A percentile compares a stretch with the other conserved stretches of the same genome.
Conservation (phyloP, 1,140 invertebrate genomes). For the Drosophila sproati region DNA sequence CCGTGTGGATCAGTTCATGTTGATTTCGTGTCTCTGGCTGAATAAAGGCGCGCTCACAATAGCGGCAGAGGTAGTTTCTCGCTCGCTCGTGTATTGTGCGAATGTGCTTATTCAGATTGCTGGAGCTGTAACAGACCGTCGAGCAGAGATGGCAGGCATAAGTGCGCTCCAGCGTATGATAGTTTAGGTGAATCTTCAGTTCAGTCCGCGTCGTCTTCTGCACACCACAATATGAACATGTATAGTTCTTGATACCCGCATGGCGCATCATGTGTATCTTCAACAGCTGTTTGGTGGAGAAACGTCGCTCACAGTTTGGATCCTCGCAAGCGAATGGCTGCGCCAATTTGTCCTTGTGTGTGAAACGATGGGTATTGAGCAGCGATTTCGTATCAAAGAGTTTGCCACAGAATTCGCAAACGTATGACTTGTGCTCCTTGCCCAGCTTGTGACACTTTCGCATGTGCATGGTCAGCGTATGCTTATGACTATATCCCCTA, state of each 20-base stretch:
- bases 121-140: slow-evolving; percentile 55
- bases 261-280: slow-evolving; percentile 67
- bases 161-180: slow-evolving; percentile 62
- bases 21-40: slow-evolving; percentile 62
- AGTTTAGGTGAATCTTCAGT: slow-evolving; percentile 61
- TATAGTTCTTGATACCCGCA: slow-evolving; percentile 64
- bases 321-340: slow-evolving; percentile 44
- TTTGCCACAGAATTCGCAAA: slow-evolving; percentile 67
- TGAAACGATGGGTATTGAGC: slow-evolving; percentile 55
- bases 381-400: slow-evolving; percentile 46
- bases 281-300: slow-evolving; percentile 52
- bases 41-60: slow-evolving; percentile 55
- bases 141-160: slow-evolving; percentile 58
- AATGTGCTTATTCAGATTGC: slow-evolving; percentile 60
- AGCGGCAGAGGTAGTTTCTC: slow-evolving; percentile 51
- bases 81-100: slow-evolving; percentile 57
- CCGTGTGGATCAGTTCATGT: slow-evolving; percentile 77
- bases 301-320: slow-evolving; percentile 39
- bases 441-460: slow-evolving; percentile 53
- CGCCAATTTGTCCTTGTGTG: slow-evolving; percentile 42
- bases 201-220: slow-evolving; percentile 63
- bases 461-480: slow-evolving; percentile 48
- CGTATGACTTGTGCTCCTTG: slow-evolving; percentile 43
- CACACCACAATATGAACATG: slow-evolving; percentile 59
- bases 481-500: slow-evolving; percentile 56